phyloP scores from a whole-genome alignment of 2,888 invertebrate genomes.

The Agrenia bidenticulata region DNA sequence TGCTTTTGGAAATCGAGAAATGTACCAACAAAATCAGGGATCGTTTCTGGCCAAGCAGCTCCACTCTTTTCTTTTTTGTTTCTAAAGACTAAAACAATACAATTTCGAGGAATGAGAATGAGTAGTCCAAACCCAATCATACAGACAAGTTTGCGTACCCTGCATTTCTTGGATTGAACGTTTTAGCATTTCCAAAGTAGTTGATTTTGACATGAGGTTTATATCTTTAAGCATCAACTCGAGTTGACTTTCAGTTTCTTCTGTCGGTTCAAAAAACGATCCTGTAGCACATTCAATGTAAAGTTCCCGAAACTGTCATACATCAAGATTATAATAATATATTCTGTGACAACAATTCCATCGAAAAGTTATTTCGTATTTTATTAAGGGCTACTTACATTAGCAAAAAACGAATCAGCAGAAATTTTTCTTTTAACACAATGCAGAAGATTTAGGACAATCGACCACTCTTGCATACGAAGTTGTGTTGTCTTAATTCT shows the following conservation, averaged over 20 bases:
- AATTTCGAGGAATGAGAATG: no score
- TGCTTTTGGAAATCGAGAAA: no score
- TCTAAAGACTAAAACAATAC: no score
- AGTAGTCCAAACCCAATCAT: no score
- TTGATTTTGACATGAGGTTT: conserved; percentile 12
- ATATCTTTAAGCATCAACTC: conserved; percentile 20
- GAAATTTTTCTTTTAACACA: not conserved
- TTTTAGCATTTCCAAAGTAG: not conserved
- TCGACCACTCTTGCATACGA: not conserved
- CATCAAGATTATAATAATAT: no score
- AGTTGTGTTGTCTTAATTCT: not conserved
- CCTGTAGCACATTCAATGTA: not conserved
- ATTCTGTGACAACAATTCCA: no score
- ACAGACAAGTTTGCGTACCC: no score
- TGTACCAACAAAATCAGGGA: no score
- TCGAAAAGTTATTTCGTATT: no score
- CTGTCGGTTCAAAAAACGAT: no score
- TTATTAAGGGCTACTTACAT: no score
- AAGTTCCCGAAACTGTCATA: not conserved
- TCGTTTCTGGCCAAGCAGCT: no score
- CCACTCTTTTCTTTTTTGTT: not conserved
- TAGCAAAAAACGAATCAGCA: not conserved
- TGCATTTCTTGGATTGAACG: conserved; percentile 13
- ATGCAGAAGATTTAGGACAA: not conserved
- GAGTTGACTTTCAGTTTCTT: conserved; percentile 1